phyloP scores from a whole-genome alignment of 2,113 vertebrate species.

The Gadus macrocephalus region DNA sequence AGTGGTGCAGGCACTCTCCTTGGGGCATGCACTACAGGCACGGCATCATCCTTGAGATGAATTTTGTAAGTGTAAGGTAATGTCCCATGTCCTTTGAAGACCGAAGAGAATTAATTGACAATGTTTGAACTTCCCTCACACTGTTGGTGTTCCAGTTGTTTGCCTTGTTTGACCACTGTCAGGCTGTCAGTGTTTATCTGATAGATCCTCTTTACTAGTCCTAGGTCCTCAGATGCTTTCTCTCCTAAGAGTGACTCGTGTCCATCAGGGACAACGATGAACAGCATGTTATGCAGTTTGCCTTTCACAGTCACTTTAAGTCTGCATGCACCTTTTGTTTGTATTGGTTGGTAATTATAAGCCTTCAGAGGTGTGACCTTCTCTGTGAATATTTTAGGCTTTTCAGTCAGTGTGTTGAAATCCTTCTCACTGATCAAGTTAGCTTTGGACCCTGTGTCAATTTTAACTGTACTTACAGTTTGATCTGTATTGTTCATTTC shows the following conservation, averaged over 20 bases:
- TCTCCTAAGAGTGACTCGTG: neutral
- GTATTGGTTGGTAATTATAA: no score
- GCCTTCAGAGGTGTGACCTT: no score
- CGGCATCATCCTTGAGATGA: neutral
- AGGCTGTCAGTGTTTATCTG: neutral
- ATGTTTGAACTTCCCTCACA: neutral
- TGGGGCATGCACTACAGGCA: neutral
- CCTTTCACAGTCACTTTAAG: neutral
- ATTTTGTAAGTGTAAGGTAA: neutral
- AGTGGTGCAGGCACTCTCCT: neutral
- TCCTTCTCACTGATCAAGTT: no score
- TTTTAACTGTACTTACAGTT: no score
- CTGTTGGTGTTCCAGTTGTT: neutral
- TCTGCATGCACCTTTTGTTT: neutral
- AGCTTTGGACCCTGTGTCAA: no score
- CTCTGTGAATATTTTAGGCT: no score
- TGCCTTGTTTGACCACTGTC: neutral
- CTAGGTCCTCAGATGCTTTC: neutral
- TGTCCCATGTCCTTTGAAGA: neutral
- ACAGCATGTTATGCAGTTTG: neutral
- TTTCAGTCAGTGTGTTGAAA: no score
- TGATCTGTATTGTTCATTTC: no score
- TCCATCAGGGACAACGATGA: neutral
- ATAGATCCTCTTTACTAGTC: neutral
- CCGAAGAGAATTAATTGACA: neutral